A percentile compares a stretch with the other conserved stretches of the same genome.
phyloP scores from a whole-genome alignment of 2,113 vertebrate species.

The Vireo altiloquus region DNA sequence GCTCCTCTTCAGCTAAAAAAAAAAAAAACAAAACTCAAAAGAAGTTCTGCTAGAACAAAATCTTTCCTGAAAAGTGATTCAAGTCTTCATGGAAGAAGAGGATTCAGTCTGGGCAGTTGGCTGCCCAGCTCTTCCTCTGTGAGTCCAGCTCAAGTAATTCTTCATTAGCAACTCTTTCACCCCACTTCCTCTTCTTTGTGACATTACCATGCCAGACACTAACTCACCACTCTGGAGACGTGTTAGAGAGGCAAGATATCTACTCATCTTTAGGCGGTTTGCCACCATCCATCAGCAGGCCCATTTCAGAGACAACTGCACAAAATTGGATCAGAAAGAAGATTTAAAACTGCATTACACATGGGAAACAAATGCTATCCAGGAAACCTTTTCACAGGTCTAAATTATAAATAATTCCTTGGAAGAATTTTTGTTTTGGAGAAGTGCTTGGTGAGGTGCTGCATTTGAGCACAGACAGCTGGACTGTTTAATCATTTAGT shows the following conservation, averaged over 20 bases:
- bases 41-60: not conserved
- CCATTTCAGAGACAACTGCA: conserved; percentile 10
- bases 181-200: not conserved
- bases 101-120: not conserved
- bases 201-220: not conserved
- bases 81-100: not conserved
- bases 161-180: not conserved
- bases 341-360: conserved; percentile 28
- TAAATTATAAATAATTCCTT: conserved; percentile 24
- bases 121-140: not conserved
- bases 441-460: not conserved
- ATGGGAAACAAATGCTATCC: conserved; percentile 9
- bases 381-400: conserved; percentile 17
- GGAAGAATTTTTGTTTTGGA: conserved; percentile 15
- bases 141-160: not conserved
- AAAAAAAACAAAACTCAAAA: not conserved
- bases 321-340: conserved; percentile 12
- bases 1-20: not conserved
- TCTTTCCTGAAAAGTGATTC: not conserved
- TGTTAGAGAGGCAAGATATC: not conserved
- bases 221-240: not conserved
- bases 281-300: not conserved
- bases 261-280: not conserved
- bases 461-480: conserved; percentile 11
- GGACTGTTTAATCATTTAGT: not conserved